Evolutionary conservation across 2,113 vertebrate species (phyloP), one percentile per base, ranked within the genome.

Genomic region (Clupea harengus): DNA sequence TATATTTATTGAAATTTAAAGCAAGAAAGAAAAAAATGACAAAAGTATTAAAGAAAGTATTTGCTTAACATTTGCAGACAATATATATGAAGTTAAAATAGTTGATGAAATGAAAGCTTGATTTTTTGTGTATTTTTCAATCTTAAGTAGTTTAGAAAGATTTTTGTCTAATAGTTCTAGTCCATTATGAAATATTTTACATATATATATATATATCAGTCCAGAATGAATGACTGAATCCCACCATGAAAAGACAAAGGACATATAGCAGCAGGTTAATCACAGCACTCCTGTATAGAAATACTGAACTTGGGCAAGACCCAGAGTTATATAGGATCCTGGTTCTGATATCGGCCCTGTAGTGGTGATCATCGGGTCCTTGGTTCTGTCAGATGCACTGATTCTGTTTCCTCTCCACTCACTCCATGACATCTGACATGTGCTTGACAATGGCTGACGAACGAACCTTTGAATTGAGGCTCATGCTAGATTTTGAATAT

Each of bases 81-180:
- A 46, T 54, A 88, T 54, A 88, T 87, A 82, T 45, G 83, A 85
- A 20, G 54, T 60, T 60, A 60, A 60, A 60, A 60, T 84, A 89
- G 45, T 52, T 49, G 47, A 45, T 10, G 28, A 86, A 18, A 82
- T 88, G 88, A 86, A 89, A 88, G 92, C 89, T 88, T 82, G 47
- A 91, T 93, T 92, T 92, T 92, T 92, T 89, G 90, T 92, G 92
- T 93, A 94, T 95, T 95, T 95, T 95, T 90, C 94, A 94, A 94
- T 91, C 92, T 90, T 92, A 91, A 84, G 91, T 94, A 94, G 93
- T 95, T 95, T 95, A 93, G 95, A 94, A 94, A 90, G 93, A 89
- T 93, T 94, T 94, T 94, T 93, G 87, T 92, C 93, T 91, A 92
- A 90, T 92, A 88, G 91, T 86, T 94, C 93, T 92, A 90, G 92